Evolutionary conservation across 53 echinoderm and acorn worm genomes (phyloP), one percentile per base, ranked within the genome.

Genomic region (Paracentrotus lividus): DNA sequence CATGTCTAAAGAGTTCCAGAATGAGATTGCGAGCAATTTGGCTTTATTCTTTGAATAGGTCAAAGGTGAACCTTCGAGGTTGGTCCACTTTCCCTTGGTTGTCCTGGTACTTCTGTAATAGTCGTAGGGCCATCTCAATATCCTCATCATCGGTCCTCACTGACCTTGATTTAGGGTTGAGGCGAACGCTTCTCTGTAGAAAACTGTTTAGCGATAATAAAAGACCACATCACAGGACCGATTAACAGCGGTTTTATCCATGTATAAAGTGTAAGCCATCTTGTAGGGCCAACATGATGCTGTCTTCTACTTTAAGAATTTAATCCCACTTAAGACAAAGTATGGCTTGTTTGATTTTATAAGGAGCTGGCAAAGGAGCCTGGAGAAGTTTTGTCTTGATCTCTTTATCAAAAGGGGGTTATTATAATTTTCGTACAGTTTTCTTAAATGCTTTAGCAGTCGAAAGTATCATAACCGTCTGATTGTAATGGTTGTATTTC

Each of bases 61-160:
- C 9, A 81, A 45, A 81, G 6, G 3, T n/a, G 27, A 81, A 81
- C 81, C 81, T 81, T 23, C 81, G 81, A n/a, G 81, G 81, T 47
- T 24, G 47, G 21, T 47, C 81, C 24, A 47, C 3, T 81, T 47
- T 81, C n/a, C 47, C 81, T 47, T 56, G 34, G 55, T 34, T 54
- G 34, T 54, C 86, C 56, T 86, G 54, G 56, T 20, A 86, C 33
- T 86, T 56, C 86, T 56, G 43, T 8, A 86, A 56, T 56, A 86
- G 53, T 56, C 56, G 54, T 2, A 86, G 34, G 3, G 86, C 86
- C 86, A 32, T 16, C 86, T 86, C 54, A 1, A 86, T 86, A 51
- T 85, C 85, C 86, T 55, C 86, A 1, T 86, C 86, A 14, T 86
- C 86, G 5, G 55, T 81, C 47, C 45, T n/a, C 5, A 26, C 0